Evolutionary conservation across 1,140 invertebrate genomes (phyloP), one percentile per base, ranked within the genome.

Genomic region (Latrodectus geometricus): DNA sequence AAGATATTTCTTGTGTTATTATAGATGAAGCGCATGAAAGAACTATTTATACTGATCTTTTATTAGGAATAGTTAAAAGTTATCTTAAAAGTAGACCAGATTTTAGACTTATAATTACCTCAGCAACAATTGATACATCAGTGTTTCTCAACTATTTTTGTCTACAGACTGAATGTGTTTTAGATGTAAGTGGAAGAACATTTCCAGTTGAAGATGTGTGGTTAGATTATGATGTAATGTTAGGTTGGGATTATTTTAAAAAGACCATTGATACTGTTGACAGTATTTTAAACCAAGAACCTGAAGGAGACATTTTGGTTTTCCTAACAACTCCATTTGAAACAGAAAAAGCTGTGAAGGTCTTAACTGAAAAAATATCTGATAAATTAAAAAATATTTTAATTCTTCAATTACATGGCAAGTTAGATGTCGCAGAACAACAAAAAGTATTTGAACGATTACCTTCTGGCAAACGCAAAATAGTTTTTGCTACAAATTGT

Each of bases 1-100:
- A 92, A 54, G 92, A 93, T 91, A 90, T 91, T 48, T 95, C 94
- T 17, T 92, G 96, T 54, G 94, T 99, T 15, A 95, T 99, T 83
- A 92, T 99, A 77, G 98, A 99, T 92, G 98, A 99, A 91, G 98
- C 97, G 69, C 98, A 99, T 91, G 98, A 99, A 91, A 92, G 98
- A 69, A 98, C 97, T 0, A 94, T 99, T 0, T 96, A 97, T 89
- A 98, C 97, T 0, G 98, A 99, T 92, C 93, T 99, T 2, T 92
- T 99, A 0, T 94, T 98, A 92, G 95, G 95, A 84, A 93, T 97
- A 90, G 93, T 96, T 17, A 94, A 97, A 92, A 91, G 93, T 89
- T 93, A 95, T 3, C 96, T 97, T 89, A 94, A 93, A 89, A 92
- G 94, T 84, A 92, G 96, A 74, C 93, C 96, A 0, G 97, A 99